Evolutionary conservation across 64 coral and sea anemone species (phyloP), one percentile per base, ranked within the genome.

Genomic region (Anthopleura sola): DNA sequence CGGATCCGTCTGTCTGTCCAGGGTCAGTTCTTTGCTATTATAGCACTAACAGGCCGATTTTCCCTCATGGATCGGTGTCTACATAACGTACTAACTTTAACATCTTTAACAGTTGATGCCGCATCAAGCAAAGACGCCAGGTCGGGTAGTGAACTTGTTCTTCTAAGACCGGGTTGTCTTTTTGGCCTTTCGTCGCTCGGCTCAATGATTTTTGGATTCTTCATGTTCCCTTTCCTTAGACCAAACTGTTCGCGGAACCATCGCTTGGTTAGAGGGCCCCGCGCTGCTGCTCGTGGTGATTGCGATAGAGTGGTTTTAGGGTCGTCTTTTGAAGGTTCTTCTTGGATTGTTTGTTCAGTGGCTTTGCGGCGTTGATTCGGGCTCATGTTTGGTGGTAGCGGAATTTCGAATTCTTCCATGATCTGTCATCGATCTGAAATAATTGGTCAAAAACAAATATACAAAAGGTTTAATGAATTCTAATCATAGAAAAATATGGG

Each of bases 171-270:
- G 11, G 57, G 36, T 77, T 60, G 34, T 32, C 82, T 54, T 39
- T 24, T 46, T 1, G 46, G 19, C 80, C 14, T 68, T 17, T 85
- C 34, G 3, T 47, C 57, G 49, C 47, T 57, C 62, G 19, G 29
- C 53, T 20, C 64, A 21, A 46, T 39, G 4, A 21, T 84, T 47
- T 77, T 54, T 3, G 82, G 44, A 40, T 50, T 88, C 28, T 89
- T 51, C 13, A 34, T 20, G 16, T 28, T 83, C 49, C 85, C 64
- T 82, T 86, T 92, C 10, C 90, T 81, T 75, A 95, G 82, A 24
- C 93, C 93, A 89, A 95, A 95, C 47, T 95, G 93, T 32, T 95
- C 88, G 33, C 93, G 87, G 83, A 92, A 95, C 93, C 93, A 92
- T 78, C 83, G 91, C 49, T 95, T 95, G 21, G 93, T 86, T 11